Percentiles rank a stretch among this genome's conserved stretches.
Conservation (phyloP, 2,888 invertebrate species). For the Emesis furor region DNA sequence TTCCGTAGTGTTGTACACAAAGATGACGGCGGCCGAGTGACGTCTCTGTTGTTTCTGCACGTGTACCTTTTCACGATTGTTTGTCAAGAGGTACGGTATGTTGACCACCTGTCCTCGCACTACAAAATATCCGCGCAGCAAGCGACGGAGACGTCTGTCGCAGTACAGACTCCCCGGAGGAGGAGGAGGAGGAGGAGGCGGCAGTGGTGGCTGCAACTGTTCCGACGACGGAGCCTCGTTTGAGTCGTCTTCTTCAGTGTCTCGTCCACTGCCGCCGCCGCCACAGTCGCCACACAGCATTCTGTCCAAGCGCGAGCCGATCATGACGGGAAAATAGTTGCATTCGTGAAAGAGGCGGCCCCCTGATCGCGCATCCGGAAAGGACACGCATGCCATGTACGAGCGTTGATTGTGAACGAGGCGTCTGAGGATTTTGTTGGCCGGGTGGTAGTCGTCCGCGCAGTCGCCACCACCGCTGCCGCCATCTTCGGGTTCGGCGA, state of each 20-base stretch:
- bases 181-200: background rate
- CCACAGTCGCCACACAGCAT: background rate
- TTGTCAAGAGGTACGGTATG: conserved; percentile 17
- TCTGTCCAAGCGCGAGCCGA: conserved; percentile 8
- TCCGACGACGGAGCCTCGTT: background rate
- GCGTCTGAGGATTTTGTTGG: background rate
- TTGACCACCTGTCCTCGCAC: conserved; percentile 22
- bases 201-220: too few species aligned
- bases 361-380: background rate
- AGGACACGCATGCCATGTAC: conserved; percentile 4
- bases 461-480: background rate
- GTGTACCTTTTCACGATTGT: conserved; percentile 24
- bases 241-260: background rate
- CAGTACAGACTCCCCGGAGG: conserved; percentile 18
- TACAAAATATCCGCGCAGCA: conserved; percentile 19
- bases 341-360: background rate
- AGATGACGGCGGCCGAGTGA: conserved; percentile 1
- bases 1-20: background rate
- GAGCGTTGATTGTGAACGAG: conserved; percentile 1
- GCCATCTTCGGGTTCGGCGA: background rate
- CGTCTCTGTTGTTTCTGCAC: conserved; percentile 10
- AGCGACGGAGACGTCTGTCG: conserved; percentile 19
- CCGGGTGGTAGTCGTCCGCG: background rate
- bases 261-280: background rate
- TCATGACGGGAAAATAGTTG: conserved; percentile 11